A percentile compares a stretch with the other conserved stretches of the same genome.
phyloP scores from a whole-genome alignment of 2,113 vertebrate species.

The Melospiza melodia region DNA sequence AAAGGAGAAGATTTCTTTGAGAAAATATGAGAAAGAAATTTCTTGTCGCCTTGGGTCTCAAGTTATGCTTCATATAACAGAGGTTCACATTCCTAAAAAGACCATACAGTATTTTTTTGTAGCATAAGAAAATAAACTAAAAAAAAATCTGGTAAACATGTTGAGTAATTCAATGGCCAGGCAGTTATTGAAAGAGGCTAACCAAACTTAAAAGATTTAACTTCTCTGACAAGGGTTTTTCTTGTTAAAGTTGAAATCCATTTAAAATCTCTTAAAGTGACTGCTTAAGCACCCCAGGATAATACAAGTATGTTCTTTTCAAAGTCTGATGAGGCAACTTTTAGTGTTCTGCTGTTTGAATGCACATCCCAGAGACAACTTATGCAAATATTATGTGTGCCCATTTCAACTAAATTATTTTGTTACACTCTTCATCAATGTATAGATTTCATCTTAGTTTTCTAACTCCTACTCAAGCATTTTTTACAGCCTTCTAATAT shows the following conservation, averaged over 20 bases:
- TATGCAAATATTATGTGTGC: background rate
- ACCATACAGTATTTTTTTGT: background rate
- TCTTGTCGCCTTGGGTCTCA: background rate
- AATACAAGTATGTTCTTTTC: background rate
- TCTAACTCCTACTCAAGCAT: background rate
- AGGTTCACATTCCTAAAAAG: background rate
- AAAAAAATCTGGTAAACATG: background rate
- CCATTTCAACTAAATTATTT: background rate
- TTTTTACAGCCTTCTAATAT: background rate
- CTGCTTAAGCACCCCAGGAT: background rate
- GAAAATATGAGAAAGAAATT: background rate
- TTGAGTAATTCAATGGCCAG: background rate
- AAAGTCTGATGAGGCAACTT: background rate
- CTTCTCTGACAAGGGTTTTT: background rate
- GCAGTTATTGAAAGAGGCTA: background rate
- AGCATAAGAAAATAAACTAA: background rate
- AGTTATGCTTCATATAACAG: background rate
- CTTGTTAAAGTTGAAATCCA: background rate
- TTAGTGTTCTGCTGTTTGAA: background rate
- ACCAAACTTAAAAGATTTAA: background rate
- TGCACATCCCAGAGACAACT: background rate
- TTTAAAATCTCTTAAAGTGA: background rate
- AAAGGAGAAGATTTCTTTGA: background rate
- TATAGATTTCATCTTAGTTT: background rate
- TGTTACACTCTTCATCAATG: background rate